phyloP scores from a whole-genome alignment of 2,888 invertebrate species.

The Synanthedon vespiformis region DNA sequence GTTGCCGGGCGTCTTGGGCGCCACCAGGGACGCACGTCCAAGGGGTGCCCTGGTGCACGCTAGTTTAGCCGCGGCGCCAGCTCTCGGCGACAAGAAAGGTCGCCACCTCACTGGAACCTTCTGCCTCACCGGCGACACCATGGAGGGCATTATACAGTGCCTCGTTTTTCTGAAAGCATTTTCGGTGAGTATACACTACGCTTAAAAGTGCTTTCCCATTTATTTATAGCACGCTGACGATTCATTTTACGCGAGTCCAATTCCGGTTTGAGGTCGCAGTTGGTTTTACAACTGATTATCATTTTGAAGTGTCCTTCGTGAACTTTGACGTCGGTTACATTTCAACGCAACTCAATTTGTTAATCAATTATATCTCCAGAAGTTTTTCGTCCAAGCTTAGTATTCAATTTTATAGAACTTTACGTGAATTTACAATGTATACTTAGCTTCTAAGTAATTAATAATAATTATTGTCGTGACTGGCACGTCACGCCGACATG shows the following conservation, averaged over 20 bases:
- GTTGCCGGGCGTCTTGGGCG: conserved; percentile 69
- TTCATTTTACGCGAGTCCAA: neutral
- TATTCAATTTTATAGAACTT: too few relatives aligned
- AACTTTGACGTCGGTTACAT: too few relatives aligned
- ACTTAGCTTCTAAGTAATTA: too few relatives aligned
- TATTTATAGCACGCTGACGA: neutral
- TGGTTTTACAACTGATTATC: too few relatives aligned
- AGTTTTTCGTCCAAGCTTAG: too few relatives aligned
- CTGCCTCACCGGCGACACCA: conserved; percentile 90
- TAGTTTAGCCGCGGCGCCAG: conserved; percentile 79
- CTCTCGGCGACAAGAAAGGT: conserved; percentile 78
- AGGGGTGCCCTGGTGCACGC: conserved; percentile 83
- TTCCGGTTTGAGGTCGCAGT: too few relatives aligned
- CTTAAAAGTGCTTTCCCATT: neutral
- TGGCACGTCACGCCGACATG: too few relatives aligned
- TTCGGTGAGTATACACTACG: conserved; percentile 77
- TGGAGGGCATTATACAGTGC: conserved; percentile 94
- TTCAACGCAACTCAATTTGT: too few relatives aligned
- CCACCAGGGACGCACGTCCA: conserved; percentile 67
- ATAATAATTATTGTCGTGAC: too few relatives aligned
- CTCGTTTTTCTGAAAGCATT: conserved; percentile 92
- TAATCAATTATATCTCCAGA: too few relatives aligned
- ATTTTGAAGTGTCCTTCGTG: too few relatives aligned
- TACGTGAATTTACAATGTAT: too few relatives aligned
- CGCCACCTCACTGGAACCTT: conserved; percentile 89